These are phyloP conservation scores for Eptatretus atami DNA, from an alignment of 2,797 vertebrate genomes.

Conservation along the genomic window DNA sequence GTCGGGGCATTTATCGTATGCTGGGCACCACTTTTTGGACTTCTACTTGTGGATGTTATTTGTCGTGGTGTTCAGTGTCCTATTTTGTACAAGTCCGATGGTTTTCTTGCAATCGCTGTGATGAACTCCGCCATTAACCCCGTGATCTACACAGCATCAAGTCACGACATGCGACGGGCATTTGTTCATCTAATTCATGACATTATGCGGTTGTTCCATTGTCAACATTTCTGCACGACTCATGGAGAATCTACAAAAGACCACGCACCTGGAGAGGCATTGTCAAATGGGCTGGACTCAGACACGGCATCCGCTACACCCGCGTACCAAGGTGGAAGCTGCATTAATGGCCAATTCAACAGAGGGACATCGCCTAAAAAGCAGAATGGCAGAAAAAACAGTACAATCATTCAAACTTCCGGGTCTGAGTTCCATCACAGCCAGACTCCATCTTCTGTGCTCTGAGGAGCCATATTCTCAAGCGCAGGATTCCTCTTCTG, in stretches of 20 bases:
- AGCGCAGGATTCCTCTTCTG: no score
- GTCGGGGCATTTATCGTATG: not conserved
- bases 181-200: not conserved
- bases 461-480: no score
- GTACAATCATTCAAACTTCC: no score
- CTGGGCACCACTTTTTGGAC: not conserved
- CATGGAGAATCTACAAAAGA: not conserved
- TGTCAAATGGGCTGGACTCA: not conserved
- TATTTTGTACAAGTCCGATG: not conserved
- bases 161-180: constrained; percentile 1
- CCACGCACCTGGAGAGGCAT: no score
- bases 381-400: no score
- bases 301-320: not conserved
- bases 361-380: no score
- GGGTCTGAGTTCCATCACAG: no score
- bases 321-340: no score
- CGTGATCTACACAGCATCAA: not conserved
- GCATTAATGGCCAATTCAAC: no score
- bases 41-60: not conserved
- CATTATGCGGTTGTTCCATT: not conserved
- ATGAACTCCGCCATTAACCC: not conserved
- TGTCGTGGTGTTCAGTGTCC: not conserved
- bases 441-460: no score
- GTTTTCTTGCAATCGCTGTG: constrained; percentile 3
- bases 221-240: not conserved